phyloP scores from a whole-genome alignment of 2,113 vertebrate species.

The Parus major region DNA sequence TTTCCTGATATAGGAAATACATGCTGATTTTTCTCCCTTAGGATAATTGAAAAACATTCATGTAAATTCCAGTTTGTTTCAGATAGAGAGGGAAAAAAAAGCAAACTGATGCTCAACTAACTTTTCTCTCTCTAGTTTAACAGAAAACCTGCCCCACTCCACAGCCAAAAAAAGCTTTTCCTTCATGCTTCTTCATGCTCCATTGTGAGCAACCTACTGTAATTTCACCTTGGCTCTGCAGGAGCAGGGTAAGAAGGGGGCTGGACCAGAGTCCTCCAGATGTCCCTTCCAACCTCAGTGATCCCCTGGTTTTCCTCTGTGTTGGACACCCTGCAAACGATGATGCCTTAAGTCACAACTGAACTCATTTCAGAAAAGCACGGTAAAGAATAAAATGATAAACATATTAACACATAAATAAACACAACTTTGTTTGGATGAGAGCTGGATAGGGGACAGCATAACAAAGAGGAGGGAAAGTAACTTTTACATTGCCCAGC shows the following conservation, averaged over 20 bases:
- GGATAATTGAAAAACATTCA: constrained; percentile 39
- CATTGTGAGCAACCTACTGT: not conserved
- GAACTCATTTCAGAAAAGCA: constrained; percentile 3
- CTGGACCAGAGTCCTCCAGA: not conserved
- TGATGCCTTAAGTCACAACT: not conserved
- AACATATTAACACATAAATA: constrained; percentile 64
- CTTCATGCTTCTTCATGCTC: not conserved
- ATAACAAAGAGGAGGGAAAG: constrained; percentile 65
- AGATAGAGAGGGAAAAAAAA: accelerated
- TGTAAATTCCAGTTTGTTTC: constrained; percentile 38
- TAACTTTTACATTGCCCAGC: constrained; percentile 75
- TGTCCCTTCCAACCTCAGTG: not conserved
- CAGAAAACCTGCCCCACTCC: not conserved
- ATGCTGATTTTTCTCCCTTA: constrained; percentile 43
- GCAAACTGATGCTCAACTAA: not conserved
- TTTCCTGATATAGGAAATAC: constrained; percentile 48
- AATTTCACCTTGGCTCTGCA: not conserved
- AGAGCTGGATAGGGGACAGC: constrained; percentile 47
- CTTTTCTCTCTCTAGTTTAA: not conserved
- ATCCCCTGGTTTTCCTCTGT: not conserved
- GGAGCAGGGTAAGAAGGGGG: not conserved
- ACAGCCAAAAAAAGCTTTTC: constrained; percentile 1
- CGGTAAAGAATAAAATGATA: constrained; percentile 32
- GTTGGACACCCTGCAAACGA: not conserved
- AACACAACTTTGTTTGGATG: constrained; percentile 58